Evolutionary conservation across 2,797 vertebrate genomes (phyloP).

Genomic region (Pogonophryne albipinna): DNA sequence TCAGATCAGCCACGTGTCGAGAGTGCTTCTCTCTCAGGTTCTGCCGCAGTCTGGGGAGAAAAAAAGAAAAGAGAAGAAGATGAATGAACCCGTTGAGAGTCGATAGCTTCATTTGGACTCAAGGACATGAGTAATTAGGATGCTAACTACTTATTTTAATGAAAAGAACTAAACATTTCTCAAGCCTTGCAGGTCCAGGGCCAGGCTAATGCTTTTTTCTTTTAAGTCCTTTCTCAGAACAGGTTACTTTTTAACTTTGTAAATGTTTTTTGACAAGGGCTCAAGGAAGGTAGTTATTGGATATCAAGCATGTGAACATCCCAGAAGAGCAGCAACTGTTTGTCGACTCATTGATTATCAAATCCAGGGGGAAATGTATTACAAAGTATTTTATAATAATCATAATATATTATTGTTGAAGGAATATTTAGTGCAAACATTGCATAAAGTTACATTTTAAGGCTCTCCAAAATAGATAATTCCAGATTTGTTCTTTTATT

Average conservation of each 20-base stretch:
- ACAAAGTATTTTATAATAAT: too few species aligned
- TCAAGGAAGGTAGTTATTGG: neutral
- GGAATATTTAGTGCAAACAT: too few species aligned
- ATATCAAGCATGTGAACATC: neutral
- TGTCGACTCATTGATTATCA: too few species aligned
- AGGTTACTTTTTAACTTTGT: neutral
- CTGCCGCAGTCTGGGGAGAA: constrained; percentile 87
- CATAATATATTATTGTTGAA: too few species aligned
- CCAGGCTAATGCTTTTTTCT: neutral
- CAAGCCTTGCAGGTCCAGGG: neutral
- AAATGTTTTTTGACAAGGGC: neutral
- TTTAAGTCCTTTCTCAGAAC: too few species aligned
- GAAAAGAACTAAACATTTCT: neutral
- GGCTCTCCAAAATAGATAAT: too few species aligned
- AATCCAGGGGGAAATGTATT: too few species aligned
- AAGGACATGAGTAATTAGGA: neutral
- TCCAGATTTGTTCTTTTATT: too few species aligned
- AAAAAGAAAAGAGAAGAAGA: neutral
- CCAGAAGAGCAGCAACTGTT: too few species aligned
- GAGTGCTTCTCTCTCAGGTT: constrained; percentile 95
- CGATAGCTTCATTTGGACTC: neutral
- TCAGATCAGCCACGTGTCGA: constrained; percentile 93
- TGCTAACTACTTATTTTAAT: neutral
- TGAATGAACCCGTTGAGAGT: neutral
- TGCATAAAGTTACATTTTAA: too few species aligned